These are phyloP conservation scores for Acronicta aceris DNA, from an alignment of 2,888 invertebrate species.

Conservation along the genomic window DNA sequence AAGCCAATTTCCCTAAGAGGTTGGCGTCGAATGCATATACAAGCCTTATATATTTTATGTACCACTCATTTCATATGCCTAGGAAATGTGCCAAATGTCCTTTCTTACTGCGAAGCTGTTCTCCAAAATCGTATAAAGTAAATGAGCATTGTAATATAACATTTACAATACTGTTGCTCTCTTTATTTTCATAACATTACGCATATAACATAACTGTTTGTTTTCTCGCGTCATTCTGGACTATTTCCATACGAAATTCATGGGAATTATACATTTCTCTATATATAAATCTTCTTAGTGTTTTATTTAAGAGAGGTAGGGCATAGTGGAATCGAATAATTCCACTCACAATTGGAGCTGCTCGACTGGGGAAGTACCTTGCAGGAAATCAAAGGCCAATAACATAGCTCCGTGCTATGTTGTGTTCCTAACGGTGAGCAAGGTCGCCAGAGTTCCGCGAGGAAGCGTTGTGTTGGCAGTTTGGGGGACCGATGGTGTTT, in stretches of 20 bases:
- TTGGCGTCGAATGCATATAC: slow-evolving; percentile 58
- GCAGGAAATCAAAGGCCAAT: no score
- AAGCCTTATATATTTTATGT: slow-evolving; percentile 56
- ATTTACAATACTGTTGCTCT: slow-evolving; percentile 24
- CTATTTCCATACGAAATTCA: not conserved
- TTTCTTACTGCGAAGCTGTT: slow-evolving; percentile 41
- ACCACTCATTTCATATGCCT: slow-evolving; percentile 55
- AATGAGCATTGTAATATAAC: slow-evolving; percentile 36
- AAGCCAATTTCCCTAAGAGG: slow-evolving; percentile 65
- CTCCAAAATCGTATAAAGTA: slow-evolving; percentile 37
- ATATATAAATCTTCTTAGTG: no score
- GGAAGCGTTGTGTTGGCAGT: no score
- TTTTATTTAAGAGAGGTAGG: no score
- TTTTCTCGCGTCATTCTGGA: slow-evolving; percentile 2
- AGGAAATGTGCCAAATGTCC: slow-evolving; percentile 63
- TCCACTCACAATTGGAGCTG: no score
- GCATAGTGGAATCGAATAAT: no score
- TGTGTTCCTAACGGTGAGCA: no score
- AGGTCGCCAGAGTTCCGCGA: no score
- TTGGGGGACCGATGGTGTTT: no score
- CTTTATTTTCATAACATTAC: slow-evolving; percentile 23
- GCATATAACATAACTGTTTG: slow-evolving; percentile 16
- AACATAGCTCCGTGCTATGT: no score
- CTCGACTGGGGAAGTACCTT: no score
- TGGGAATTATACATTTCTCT: no score